Percentiles rank a stretch among this genome's conserved stretches.
These are phyloP conservation scores for Lithophane leautieri DNA, from an alignment of 2,888 invertebrate genomes.

Conservation along the genomic window DNA sequence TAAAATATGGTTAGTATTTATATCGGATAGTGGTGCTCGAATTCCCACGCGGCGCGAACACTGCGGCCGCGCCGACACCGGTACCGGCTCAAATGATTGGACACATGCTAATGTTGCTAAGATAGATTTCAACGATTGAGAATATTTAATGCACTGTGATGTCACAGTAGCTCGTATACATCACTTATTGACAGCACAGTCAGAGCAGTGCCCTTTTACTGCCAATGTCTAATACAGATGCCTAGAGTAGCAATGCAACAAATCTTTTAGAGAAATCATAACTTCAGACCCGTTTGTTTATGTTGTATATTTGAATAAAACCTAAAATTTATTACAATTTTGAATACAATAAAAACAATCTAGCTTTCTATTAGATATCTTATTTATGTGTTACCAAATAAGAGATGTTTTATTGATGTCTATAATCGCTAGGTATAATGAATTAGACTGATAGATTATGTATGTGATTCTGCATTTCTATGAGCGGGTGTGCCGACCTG, in stretches of 20 bases:
- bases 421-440: constrained; percentile 45
- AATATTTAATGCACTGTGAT: constrained; percentile 50
- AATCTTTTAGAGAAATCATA: constrained; percentile 47
- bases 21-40: constrained; percentile 73
- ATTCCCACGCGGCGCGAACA: constrained; percentile 82
- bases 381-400: constrained; percentile 45
- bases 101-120: constrained; percentile 61
- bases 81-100: constrained; percentile 52
- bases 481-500: constrained; percentile 66
- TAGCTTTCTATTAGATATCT: constrained; percentile 50
- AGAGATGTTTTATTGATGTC: constrained; percentile 45
- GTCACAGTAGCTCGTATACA: constrained; percentile 34
- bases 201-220: constrained; percentile 29
- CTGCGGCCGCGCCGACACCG: constrained; percentile 43
- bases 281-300: constrained; percentile 1
- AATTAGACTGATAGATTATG: constrained; percentile 43
- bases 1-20: constrained; percentile 82
- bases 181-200: constrained; percentile 41
- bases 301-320: constrained; percentile 19
- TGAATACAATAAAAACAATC: constrained; percentile 38
- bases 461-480: constrained; percentile 50
- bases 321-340: constrained; percentile 9
- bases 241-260: constrained; percentile 6
- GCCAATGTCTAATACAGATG: not conserved
- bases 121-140: constrained; percentile 57